A percentile compares a stretch with the other conserved stretches of the same genome.
These are phyloP conservation scores for Globia sparganii DNA, from an alignment of 2,888 invertebrate species.

Conservation along the genomic window DNA sequence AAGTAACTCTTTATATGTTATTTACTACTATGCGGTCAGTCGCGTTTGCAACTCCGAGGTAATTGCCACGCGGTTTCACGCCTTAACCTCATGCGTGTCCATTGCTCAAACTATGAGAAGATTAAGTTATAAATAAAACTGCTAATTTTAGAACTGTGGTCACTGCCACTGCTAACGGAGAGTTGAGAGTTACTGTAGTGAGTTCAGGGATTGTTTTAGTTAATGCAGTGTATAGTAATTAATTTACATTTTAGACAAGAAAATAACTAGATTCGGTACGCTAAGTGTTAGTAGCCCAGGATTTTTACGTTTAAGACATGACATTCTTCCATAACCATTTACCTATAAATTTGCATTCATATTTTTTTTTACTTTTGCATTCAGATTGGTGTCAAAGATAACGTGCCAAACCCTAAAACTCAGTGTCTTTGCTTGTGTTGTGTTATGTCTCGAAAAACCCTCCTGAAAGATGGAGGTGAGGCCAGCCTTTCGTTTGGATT, in stretches of 20 bases:
- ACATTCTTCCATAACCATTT: not conserved
- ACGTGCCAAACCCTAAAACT: not conserved
- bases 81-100: constrained; percentile 36
- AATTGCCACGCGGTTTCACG: constrained; percentile 28
- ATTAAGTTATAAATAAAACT: constrained; percentile 44
- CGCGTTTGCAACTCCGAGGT: constrained; percentile 4
- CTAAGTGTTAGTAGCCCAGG: not conserved
- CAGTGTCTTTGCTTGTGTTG: not conserved
- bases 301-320: not conserved
- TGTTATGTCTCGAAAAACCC: too few relatives aligned
- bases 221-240: not conserved
- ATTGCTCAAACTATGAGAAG: constrained; percentile 40
- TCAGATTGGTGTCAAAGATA: too few relatives aligned
- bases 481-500: too few relatives aligned
- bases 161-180: constrained; percentile 39
- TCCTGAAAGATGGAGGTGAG: too few relatives aligned
- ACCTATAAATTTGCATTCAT: not conserved
- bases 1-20: too few relatives aligned
- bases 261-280: not conserved
- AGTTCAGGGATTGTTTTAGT: constrained; percentile 4
- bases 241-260: not conserved
- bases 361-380: too few relatives aligned
- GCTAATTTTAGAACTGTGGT: constrained; percentile 43
- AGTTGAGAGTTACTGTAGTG: not conserved
- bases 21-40: constrained; percentile 33